Evolutionary conservation across 2,888 invertebrate species (phyloP).

Genomic region (Nesidiocoris tenuis): DNA sequence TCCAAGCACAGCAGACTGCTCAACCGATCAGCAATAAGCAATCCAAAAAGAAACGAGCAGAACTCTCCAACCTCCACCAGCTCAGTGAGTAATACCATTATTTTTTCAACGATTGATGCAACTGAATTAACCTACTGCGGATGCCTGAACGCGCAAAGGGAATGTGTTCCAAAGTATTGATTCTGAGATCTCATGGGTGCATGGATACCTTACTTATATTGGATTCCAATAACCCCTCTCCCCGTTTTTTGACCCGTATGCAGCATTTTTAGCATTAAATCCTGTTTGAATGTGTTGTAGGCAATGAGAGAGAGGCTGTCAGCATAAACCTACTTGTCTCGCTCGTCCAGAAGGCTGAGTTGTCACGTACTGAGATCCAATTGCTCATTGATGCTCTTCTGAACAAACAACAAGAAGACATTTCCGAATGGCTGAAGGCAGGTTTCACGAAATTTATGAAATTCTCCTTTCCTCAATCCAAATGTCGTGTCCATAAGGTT

Average conservation of each 20-base stretch:
- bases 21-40: constrained; percentile 52
- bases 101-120: background rate
- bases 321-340: constrained; percentile 63
- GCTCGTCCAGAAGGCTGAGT: constrained; percentile 74
- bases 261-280: too few species aligned
- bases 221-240: too few species aligned
- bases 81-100: constrained; percentile 56
- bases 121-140: too few species aligned
- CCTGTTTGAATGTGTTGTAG: too few species aligned
- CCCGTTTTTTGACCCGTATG: too few species aligned
- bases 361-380: constrained; percentile 85
- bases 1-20: constrained; percentile 30
- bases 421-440: constrained; percentile 84
- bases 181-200: too few species aligned
- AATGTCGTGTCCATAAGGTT: too few species aligned
- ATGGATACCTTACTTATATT: too few species aligned
- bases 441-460: too few species aligned
- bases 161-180: too few species aligned
- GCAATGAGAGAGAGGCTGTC: constrained; percentile 66
- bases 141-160: too few species aligned
- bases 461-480: too few species aligned
- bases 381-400: constrained; percentile 83
- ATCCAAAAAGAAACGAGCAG: constrained; percentile 62
- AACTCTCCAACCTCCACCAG: constrained; percentile 58
- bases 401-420: constrained; percentile 77